These are phyloP conservation scores for Rotaria socialis DNA, from an alignment of 2,888 invertebrate species.

Conservation along the genomic window DNA sequence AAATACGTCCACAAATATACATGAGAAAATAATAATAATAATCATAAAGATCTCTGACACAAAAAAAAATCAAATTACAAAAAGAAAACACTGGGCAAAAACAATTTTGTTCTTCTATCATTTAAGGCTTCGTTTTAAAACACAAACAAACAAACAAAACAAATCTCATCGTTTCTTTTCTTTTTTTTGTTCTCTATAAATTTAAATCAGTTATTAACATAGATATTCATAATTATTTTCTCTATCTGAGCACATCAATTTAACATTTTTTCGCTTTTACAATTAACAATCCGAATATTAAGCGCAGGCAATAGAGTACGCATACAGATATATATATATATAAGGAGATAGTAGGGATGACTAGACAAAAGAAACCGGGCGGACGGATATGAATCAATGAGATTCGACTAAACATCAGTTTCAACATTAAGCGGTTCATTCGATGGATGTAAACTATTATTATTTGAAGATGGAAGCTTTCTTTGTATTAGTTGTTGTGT, in stretches of 20 bases:
- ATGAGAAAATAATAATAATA: constrained; percentile 7
- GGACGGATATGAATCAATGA: constrained; percentile 4
- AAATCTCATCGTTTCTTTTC: not conserved
- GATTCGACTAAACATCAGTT: not conserved
- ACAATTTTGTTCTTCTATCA: not conserved
- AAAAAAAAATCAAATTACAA: not conserved
- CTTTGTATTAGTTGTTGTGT: not conserved
- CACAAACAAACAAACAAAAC: not conserved
- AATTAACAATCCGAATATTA: not conserved
- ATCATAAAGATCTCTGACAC: not conserved
- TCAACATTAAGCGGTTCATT: constrained; percentile 13
- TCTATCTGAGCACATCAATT: not conserved
- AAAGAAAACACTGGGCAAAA: constrained; percentile 11
- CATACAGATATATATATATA: not conserved
- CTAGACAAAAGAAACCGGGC: not conserved
- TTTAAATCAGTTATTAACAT: not conserved
- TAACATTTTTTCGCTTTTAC: not conserved
- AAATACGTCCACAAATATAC: not conserved
- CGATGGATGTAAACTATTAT: not conserved
- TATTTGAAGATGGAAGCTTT: not conserved
- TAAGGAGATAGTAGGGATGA: not conserved
- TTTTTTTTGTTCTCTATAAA: too few relatives aligned
- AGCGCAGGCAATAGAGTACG: not conserved
- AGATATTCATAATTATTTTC: not conserved
- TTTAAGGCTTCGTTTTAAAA: not conserved